phyloP scores from a whole-genome alignment of 2,113 vertebrate genomes.

The Eretmochelys imbricata region DNA sequence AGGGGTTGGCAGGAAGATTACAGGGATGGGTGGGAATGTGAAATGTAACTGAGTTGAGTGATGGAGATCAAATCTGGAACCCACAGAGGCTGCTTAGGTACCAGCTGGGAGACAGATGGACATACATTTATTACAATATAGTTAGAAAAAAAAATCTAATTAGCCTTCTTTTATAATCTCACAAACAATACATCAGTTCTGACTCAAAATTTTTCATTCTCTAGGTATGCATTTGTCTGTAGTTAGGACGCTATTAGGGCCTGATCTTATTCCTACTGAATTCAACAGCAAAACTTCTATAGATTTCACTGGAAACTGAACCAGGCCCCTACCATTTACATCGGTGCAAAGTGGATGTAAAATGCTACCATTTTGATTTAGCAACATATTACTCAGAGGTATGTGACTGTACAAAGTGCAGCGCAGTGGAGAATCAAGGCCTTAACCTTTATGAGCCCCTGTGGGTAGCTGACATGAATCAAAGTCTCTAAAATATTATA shows the following conservation, averaged over 20 bases:
- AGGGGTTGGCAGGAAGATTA: neutral
- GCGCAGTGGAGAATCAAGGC: neutral
- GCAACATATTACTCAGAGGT: neutral
- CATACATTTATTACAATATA: neutral
- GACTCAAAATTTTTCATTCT: neutral
- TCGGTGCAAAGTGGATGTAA: neutral
- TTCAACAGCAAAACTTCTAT: neutral
- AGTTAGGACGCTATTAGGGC: neutral
- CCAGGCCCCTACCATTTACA: neutral
- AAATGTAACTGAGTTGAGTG: neutral
- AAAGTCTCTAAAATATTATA: neutral
- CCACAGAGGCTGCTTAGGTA: neutral
- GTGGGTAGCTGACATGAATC: neutral
- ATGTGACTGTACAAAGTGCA: neutral
- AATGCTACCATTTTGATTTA: fast-evolving
- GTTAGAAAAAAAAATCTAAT: neutral
- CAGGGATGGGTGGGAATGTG: fast-evolving
- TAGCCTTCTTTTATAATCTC: neutral
- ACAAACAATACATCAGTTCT: fast-evolving
- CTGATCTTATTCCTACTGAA: neutral
- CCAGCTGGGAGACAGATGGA: neutral
- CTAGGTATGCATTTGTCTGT: neutral
- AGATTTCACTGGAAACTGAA: neutral
- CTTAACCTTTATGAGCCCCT: neutral
- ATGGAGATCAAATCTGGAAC: neutral